Conservation (phyloP, 2,888 invertebrate species). For the Agrotis clavis region DNA sequence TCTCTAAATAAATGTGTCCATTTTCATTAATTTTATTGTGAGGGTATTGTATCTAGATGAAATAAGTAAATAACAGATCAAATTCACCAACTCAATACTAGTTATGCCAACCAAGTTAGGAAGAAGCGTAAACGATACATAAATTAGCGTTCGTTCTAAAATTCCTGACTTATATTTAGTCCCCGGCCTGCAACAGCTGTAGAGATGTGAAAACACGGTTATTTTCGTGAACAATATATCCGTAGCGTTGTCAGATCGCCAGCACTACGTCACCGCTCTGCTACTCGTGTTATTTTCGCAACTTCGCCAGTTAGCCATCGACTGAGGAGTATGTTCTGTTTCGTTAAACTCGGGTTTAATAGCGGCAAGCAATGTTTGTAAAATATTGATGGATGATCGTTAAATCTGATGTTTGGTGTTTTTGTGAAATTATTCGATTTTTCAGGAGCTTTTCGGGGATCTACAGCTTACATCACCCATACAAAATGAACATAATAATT, state of each 20-base stretch:
- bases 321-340: constrained; percentile 61
- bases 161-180: constrained; percentile 66
- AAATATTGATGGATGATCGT: constrained; percentile 47
- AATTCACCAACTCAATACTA: too few species aligned
- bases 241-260: constrained; percentile 82
- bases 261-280: constrained; percentile 75
- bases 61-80: too few species aligned
- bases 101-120: constrained; percentile 57
- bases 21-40: too few species aligned
- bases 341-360: constrained; percentile 72
- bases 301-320: constrained; percentile 64
- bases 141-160: constrained; percentile 60
- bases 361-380: constrained; percentile 61
- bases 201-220: constrained; percentile 75
- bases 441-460: neutral
- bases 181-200: constrained; percentile 71
- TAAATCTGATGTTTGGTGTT: constrained; percentile 34
- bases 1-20: too few species aligned
- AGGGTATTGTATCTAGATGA: too few species aligned
- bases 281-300: constrained; percentile 80
- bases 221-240: constrained; percentile 83
- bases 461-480: neutral
- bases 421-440: neutral
- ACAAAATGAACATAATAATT: too few species aligned
- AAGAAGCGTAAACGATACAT: constrained; percentile 57